Evolutionary conservation across 2,888 invertebrate species (phyloP).

Genomic region (Mermis nigrescens): DNA sequence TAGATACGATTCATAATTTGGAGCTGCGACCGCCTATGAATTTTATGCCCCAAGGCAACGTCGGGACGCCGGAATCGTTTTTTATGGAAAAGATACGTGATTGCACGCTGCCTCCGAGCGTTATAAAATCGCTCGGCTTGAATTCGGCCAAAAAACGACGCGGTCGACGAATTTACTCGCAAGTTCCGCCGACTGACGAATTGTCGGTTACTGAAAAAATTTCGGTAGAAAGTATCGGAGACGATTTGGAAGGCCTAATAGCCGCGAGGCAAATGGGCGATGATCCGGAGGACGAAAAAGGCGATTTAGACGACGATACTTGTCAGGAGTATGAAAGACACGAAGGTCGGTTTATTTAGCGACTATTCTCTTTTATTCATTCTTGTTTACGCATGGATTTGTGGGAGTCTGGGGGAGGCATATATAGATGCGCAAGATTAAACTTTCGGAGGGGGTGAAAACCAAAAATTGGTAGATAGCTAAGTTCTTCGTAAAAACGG

Average conservation of each 20-base stretch:
- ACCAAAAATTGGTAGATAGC: too few species aligned
- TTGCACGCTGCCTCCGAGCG: conserved; percentile 16
- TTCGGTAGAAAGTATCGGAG: neutral
- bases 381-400: too few species aligned
- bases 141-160: neutral
- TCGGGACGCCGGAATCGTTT: conserved; percentile 39
- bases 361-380: too few species aligned
- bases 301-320: neutral
- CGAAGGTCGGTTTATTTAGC: too few species aligned
- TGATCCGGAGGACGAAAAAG: neutral
- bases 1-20: conserved; percentile 16
- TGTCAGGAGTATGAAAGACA: neutral
- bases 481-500: too few species aligned
- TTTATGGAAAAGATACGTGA: conserved; percentile 36
- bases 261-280: neutral
- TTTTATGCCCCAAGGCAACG: conserved; percentile 41
- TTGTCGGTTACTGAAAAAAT: neutral
- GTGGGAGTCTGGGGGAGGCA: too few species aligned
- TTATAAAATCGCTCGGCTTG: neutral
- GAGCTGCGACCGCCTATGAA: conserved; percentile 32
- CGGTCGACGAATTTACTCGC: neutral
- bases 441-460: too few species aligned
- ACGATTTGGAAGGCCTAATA: neutral
- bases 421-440: too few species aligned
- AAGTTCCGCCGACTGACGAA: conserved; percentile 2